Base-by-base conservation (phyloP, 2,797 vertebrate genomes). In the Amblyraja radiata region DNA sequence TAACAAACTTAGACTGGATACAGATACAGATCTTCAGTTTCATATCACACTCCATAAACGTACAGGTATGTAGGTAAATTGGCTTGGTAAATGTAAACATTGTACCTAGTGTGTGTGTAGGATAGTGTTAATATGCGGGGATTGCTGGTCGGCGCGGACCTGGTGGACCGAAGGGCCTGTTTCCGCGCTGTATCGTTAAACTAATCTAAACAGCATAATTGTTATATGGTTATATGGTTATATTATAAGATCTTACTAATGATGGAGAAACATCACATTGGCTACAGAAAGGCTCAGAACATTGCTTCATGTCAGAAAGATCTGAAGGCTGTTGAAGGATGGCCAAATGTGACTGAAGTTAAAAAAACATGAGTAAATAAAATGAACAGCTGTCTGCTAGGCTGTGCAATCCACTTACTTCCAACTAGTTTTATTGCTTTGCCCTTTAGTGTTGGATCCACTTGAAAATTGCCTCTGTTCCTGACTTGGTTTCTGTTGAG, bases 321-420 rank as follows among this genome's bases (percentile, higher is more conserved):
- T 63, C 25, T 8, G 11, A 14, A 63, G 25, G 10, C n/a, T n/a
- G 6, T 13, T 63, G 58, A 32, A 63, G n/a, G 28, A 32, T 46
- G 25, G 39, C 2, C n/a, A 58, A 28, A 65, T 86, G 28, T 61
- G 81, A 84, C 23, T 58, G 46, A 54, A 58, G 61, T 14, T 54
- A 84, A 28, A 28, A 23, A 23, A 61, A 32, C 54, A 21, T 28
- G 86, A 25, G 18, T 36, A 86, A n/a, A 61, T 65, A 28, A 88
- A 1, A 65, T 65, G 21, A 88, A 88, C 58, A 21, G n/a, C 6
- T 23, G 2, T 21, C 63, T 25, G 25, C 23, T 58, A 58, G 1
- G 28, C 3, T 76, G 39, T 54, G n/a, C 4, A 92, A 92, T 76
- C 28, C 23, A 92, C 90, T 92, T 76, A 92, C 90, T 92, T 92